phyloP scores from a whole-genome alignment of 2,888 invertebrate genomes.

The Emmelina monodactyla region DNA sequence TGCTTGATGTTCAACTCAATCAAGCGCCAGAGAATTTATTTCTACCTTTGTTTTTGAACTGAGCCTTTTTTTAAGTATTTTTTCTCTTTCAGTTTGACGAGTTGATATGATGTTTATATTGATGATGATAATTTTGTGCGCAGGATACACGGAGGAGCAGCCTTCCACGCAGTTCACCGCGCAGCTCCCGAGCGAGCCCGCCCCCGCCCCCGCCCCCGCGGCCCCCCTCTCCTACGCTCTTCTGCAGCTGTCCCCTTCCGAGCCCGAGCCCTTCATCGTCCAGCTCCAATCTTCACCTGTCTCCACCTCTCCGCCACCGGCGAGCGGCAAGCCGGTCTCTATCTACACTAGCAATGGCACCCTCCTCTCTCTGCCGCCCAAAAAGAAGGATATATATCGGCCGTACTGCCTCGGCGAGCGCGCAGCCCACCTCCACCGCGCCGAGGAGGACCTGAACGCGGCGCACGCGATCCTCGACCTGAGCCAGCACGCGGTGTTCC shows the following conservation, averaged over 20 bases:
- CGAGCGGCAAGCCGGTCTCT: constrained; percentile 75
- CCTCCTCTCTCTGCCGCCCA: constrained; percentile 84
- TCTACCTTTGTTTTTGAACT: too few species aligned
- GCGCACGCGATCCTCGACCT: constrained; percentile 90
- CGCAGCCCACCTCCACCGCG: constrained; percentile 63
- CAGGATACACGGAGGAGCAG: constrained; percentile 82
- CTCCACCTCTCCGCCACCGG: constrained; percentile 59
- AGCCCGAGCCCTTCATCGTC: constrained; percentile 48
- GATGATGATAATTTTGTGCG: too few species aligned
- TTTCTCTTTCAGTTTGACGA: too few species aligned
- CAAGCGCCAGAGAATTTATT: too few species aligned
- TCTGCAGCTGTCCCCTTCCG: constrained; percentile 51
- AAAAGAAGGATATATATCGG: constrained; percentile 90
- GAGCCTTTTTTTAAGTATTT: too few species aligned
- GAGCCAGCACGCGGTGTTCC: constrained; percentile 83
- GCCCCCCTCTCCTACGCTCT: constrained; percentile 55
- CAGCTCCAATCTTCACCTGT: constrained; percentile 58
- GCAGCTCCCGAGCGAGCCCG: constrained; percentile 75
- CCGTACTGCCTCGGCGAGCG: constrained; percentile 84
- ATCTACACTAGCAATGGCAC: constrained; percentile 88
- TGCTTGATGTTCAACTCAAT: too few species aligned
- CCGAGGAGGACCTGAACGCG: constrained; percentile 85
- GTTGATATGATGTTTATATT: too few species aligned
- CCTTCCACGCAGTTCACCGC: constrained; percentile 80
- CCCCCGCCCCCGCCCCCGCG: constrained; percentile 66